A percentile compares a stretch with the other conserved stretches of the same genome.
Evolutionary conservation across 2,797 vertebrate species (phyloP).

Genomic region (Semotilus atromaculatus): DNA sequence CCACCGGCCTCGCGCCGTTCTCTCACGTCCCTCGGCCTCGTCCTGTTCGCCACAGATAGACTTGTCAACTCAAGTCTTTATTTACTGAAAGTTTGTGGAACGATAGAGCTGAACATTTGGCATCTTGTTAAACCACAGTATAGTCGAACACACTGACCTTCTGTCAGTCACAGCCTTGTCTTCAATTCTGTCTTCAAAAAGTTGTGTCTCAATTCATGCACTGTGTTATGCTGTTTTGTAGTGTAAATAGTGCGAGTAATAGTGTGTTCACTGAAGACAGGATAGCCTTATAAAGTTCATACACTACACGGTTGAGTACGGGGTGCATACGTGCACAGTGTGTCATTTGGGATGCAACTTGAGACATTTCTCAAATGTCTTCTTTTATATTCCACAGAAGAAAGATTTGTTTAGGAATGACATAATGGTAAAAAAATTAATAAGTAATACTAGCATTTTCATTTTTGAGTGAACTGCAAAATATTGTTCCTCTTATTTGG

Average conservation of each 20-base stretch:
- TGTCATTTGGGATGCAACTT: too few relatives aligned
- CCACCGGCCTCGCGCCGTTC: too few relatives aligned
- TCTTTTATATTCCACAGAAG: neutral
- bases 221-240: neutral
- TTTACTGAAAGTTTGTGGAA: too few relatives aligned
- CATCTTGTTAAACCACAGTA: neutral
- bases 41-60: too few relatives aligned
- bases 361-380: neutral
- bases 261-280: too few relatives aligned
- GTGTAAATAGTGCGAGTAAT: too few relatives aligned
- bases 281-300: too few relatives aligned
- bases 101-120: neutral
- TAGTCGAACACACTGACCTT: neutral
- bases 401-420: neutral
- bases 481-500: neutral
- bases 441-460: neutral
- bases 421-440: neutral
- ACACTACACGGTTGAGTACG: too few relatives aligned
- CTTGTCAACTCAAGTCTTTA: too few relatives aligned
- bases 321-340: too few relatives aligned
- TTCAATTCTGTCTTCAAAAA: neutral
- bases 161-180: neutral
- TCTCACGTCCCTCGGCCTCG: too few relatives aligned
- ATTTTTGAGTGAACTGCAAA: neutral
- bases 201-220: too few relatives aligned